These are phyloP conservation scores for Ophonus ardosiacus DNA, from an alignment of 2,888 invertebrate genomes.

Conservation along the genomic window DNA sequence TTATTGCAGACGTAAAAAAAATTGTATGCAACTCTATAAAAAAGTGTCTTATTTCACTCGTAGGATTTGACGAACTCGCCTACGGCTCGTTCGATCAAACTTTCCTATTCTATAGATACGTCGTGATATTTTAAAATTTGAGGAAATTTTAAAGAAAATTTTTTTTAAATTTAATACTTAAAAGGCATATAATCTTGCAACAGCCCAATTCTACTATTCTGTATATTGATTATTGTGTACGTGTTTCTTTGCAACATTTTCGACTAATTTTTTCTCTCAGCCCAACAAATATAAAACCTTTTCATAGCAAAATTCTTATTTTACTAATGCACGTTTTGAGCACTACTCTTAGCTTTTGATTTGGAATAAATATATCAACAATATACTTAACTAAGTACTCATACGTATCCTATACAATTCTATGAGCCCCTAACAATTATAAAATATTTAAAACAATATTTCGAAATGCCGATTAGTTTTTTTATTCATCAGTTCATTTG, in stretches of 20 bases:
- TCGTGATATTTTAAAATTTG: too few relatives aligned
- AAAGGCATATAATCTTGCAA: too few relatives aligned
- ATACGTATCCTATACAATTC: constrained; percentile 47
- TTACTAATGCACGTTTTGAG: constrained; percentile 55
- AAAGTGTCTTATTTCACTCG: too few relatives aligned
- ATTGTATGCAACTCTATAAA: too few relatives aligned
- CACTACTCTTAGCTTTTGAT: constrained; percentile 51
- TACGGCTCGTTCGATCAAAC: too few relatives aligned
- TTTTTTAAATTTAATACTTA: too few relatives aligned
- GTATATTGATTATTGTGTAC: too few relatives aligned
- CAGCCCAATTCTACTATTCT: too few relatives aligned
- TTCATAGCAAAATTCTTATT: constrained; percentile 44
- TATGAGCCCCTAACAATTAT: constrained; percentile 33
- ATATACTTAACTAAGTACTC: constrained; percentile 44
- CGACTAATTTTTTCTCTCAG: neutral
- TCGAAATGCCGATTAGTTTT: constrained; percentile 13
- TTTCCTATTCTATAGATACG: too few relatives aligned
- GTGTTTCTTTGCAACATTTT: neutral
- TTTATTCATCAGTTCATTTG: constrained; percentile 25
- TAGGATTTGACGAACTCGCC: too few relatives aligned
- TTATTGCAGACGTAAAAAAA: too few relatives aligned
- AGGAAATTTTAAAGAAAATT: too few relatives aligned
- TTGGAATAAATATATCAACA: constrained; percentile 53
- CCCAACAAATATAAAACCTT: constrained; percentile 34
- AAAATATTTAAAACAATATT: constrained; percentile 54